Evolutionary conservation across 2,888 invertebrate genomes (phyloP), one percentile per base, ranked within the genome.

Genomic region (Anaspis maculata): DNA sequence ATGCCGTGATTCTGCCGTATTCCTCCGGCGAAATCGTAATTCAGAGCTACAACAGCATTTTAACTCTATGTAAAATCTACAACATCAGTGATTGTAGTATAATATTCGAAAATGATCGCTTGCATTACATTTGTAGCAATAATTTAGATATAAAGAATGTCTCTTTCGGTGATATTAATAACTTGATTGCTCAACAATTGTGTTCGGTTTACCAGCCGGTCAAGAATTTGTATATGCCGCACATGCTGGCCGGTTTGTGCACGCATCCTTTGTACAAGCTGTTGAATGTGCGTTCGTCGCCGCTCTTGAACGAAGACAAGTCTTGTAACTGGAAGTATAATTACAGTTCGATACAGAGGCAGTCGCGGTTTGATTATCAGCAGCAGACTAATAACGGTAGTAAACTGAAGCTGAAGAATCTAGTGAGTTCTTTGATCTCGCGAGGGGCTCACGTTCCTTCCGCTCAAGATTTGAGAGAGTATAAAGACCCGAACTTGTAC

Each of bases 21-120:
- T 39, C 52, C 14, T 62, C 58, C 21, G 72, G 72, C 2, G 72
- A 72, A 56, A 62, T 71, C 16, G 66, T 66, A 7, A 68, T 68
- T 0, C 72, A 73, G 44, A 68, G 66, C 52, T 72, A 72, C 45
- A 73, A 73, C 42, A 67, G 66, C 10, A 32, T 72, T 15, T 50
- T 72, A 37, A 68, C 69, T 11, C 41, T 73, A 11, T 53, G 68
- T 0, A 68, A 67, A 48, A 56, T 72, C 5, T 61, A 62, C 31
- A 63, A 67, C 30, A 41, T 58, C 3, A 55, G 59, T 6, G 69
- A 72, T 45, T 45, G 63, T 11, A 57, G 59, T 11, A 46, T 70
- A 29, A 31, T 71, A 11, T 64, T 71, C 48, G 67, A 70, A 47
- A 73, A 73, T 46, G 70, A 72, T 46, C 54, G 61, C 35, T 49